Percentiles rank a stretch among this genome's conserved stretches.
Conservation (phyloP, 1,140 invertebrate genomes). For the Hylaeus volcanicus region DNA sequence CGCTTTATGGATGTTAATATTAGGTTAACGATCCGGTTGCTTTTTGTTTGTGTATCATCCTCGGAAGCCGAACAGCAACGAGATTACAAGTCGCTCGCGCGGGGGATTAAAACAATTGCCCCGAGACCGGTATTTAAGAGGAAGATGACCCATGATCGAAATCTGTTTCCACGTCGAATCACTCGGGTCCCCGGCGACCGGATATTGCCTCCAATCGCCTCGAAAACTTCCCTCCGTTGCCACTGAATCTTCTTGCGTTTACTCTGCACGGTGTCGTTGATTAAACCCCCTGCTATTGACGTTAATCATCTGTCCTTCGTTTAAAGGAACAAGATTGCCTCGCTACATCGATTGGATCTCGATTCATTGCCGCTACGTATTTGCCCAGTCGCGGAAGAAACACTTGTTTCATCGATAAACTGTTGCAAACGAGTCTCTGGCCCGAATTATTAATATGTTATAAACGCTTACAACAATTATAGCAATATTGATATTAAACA, state of each 20-base stretch:
- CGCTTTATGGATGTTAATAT: constrained; percentile 46
- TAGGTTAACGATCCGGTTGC: constrained; percentile 33
- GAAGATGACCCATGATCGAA: constrained; percentile 16
- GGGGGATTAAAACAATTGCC: neutral
- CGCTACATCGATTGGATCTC: no score
- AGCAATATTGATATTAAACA: no score
- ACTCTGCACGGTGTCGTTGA: neutral
- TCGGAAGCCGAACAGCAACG: constrained; percentile 13
- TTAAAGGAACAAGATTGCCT: no score
- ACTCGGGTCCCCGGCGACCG: constrained; percentile 22
- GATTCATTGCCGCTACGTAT: no score
- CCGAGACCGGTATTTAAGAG: neutral
- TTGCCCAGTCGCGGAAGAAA: no score
- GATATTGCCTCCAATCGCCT: constrained; percentile 36
- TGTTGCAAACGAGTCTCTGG: no score
- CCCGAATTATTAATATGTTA: no score
- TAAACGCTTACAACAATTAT: no score
- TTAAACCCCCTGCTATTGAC: constrained; percentile 27
- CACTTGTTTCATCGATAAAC: no score
- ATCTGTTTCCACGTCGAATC: constrained; percentile 15
- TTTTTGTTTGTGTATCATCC: constrained; percentile 10
- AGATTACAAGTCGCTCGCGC: constrained; percentile 27
- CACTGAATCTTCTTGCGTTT: neutral
- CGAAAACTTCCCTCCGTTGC: constrained; percentile 30
- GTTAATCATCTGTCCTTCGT: constrained; percentile 17